A percentile compares a stretch with the other conserved stretches of the same genome.
Evolutionary conservation across 2,113 vertebrate genomes (phyloP).

Genomic region (Felis chaus): DNA sequence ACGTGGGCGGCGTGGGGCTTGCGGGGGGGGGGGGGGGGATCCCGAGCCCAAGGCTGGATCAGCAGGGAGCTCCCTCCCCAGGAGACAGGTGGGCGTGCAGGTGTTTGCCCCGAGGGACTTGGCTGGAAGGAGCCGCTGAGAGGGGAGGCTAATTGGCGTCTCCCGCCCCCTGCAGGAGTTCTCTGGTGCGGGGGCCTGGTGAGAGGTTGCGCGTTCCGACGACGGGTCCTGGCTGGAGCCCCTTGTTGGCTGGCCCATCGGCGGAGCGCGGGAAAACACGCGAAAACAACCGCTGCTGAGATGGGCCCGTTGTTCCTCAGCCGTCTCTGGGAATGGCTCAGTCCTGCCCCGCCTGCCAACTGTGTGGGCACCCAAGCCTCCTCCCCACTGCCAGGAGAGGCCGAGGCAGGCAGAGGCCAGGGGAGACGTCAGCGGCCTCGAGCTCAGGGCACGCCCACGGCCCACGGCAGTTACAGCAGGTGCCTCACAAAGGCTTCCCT

Average conservation of each 20-base stretch:
- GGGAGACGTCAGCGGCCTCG: accelerated
- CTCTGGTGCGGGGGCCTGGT: neutral
- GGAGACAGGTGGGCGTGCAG: slow-evolving; percentile 16
- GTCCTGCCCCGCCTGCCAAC: neutral
- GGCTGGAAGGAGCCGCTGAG: neutral
- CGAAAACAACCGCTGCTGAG: neutral
- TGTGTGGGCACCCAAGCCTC: accelerated
- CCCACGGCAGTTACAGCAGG: neutral
- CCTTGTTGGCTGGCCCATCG: accelerated
- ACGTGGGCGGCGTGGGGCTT: neutral
- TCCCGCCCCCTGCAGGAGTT: neutral
- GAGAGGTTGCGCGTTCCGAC: neutral
- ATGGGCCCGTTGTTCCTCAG: neutral
- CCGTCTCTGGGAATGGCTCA: neutral
- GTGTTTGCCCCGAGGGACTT: slow-evolving; percentile 5
- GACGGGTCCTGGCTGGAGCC: accelerated
- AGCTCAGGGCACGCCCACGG: accelerated
- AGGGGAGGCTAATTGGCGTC: neutral
- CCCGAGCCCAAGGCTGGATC: neutral
- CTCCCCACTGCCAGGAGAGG: neutral
- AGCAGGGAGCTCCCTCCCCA: neutral
- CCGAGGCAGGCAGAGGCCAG: neutral
- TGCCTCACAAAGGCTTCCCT: accelerated
- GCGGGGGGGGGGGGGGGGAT: no score
- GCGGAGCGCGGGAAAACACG: accelerated